These are phyloP conservation scores for Acleris laterana DNA, from an alignment of 2,888 invertebrate species.

Conservation along the genomic window DNA sequence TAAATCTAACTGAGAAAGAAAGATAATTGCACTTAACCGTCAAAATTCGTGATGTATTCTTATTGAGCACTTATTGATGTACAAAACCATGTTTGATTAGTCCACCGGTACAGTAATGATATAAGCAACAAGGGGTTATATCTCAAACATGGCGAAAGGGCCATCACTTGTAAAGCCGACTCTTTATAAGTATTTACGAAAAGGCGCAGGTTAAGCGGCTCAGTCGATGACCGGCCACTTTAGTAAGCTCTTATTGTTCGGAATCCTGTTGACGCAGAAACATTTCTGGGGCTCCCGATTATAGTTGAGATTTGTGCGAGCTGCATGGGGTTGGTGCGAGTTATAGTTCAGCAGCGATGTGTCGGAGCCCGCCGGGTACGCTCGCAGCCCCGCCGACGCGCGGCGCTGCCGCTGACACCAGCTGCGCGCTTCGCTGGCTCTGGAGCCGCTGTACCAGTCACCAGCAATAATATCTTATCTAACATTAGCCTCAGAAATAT, in stretches of 20 bases:
- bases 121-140: conserved; percentile 12
- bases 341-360: conserved; percentile 3
- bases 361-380: conserved; percentile 11
- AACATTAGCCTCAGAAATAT: no score
- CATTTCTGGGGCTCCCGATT: not conserved
- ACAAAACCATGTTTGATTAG: conserved; percentile 12
- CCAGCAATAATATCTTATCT: no score
- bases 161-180: conserved; percentile 19
- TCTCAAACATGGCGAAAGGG: conserved; percentile 21
- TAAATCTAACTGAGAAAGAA: no score
- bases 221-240: conserved; percentile 14
- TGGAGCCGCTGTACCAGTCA: not conserved
- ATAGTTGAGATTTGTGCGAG: conserved; percentile 4
- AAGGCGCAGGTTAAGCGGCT: conserved; percentile 28
- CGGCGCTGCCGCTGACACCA: conserved; percentile 21
- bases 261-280: conserved; percentile 1
- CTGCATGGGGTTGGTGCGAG: not conserved
- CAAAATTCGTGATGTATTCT: no score
- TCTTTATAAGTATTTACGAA: conserved; percentile 31
- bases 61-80: no score
- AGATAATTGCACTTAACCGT: no score
- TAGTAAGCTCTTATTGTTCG: conserved; percentile 8
- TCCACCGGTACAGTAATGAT: not conserved
- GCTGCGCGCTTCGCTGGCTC: conserved; percentile 19
- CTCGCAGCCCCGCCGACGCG: conserved; percentile 19